phyloP scores from a whole-genome alignment of 2,888 invertebrate species.

The Mythimna loreyi region DNA sequence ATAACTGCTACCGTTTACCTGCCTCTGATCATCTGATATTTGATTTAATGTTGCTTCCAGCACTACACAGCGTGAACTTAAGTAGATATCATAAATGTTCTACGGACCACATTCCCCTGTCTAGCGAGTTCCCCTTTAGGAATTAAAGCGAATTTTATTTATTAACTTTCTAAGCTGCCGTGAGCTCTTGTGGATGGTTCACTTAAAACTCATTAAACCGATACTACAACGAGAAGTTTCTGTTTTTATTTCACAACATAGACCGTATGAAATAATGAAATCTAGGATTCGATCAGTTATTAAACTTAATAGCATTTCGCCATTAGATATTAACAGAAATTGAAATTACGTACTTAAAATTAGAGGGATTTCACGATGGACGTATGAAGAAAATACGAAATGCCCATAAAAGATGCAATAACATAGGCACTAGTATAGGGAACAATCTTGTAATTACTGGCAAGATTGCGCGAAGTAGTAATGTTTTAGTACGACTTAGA shows the following conservation, averaged over 20 bases:
- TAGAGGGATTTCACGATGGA: not conserved
- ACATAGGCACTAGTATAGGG: conserved; percentile 16
- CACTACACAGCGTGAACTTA: conserved; percentile 71
- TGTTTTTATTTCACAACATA: not conserved
- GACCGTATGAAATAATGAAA: conserved; percentile 3
- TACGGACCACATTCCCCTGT: conserved; percentile 48
- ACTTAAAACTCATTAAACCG: not conserved
- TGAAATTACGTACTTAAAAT: conserved; percentile 31
- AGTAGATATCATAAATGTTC: conserved; percentile 69
- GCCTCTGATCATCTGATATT: conserved; percentile 89
- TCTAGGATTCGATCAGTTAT: not conserved
- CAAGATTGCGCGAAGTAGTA: conserved; percentile 55
- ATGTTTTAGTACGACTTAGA: conserved; percentile 56
- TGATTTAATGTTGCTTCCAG: conserved; percentile 86
- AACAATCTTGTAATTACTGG: conserved; percentile 47
- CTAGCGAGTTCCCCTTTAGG: conserved; percentile 31
- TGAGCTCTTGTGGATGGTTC: conserved; percentile 6
- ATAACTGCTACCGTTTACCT: conserved; percentile 90
- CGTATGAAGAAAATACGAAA: conserved; percentile 13
- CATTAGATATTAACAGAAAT: conserved; percentile 18
- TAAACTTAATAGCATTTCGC: conserved; percentile 24
- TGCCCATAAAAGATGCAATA: conserved; percentile 39
- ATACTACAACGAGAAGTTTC: not conserved
- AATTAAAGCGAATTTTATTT: conserved; percentile 35
- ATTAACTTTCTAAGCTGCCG: conserved; percentile 9